Evolutionary conservation across 2,888 invertebrate species (phyloP).

Genomic region (Podabrus alpinus): DNA sequence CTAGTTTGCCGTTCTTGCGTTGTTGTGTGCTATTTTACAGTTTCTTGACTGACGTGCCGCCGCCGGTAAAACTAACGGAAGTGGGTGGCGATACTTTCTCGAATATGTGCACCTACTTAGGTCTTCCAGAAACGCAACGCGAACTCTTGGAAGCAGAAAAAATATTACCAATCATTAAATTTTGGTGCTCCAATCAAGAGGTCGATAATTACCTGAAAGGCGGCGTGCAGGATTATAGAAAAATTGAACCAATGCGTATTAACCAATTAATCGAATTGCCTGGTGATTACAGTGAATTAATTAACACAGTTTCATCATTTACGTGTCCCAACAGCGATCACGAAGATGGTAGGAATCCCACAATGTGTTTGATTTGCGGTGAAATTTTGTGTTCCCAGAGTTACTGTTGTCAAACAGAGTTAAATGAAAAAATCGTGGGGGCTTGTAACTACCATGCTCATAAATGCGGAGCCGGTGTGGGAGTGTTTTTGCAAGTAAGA

Average conservation of each 20-base stretch:
- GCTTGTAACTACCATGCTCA: constrained; percentile 94
- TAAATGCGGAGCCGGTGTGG: constrained; percentile 88
- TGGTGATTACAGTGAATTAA: constrained; percentile 93
- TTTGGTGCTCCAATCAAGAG: constrained; percentile 63
- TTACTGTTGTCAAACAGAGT: constrained; percentile 94
- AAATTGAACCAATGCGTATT: constrained; percentile 64
- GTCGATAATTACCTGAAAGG: constrained; percentile 55
- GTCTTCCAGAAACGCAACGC: constrained; percentile 69
- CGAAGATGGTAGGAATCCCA: constrained; percentile 92
- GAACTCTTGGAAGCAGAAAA: constrained; percentile 62
- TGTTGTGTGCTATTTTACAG: constrained; percentile 91
- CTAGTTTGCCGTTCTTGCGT: constrained; percentile 80
- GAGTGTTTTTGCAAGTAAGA: constrained; percentile 90
- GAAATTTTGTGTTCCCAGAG: constrained; percentile 95
- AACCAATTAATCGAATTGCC: constrained; percentile 80
- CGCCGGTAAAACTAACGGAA: constrained; percentile 72
- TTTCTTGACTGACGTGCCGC: constrained; percentile 85
- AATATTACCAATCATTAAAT: constrained; percentile 59
- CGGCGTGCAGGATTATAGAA: constrained; percentile 39
- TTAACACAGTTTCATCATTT: constrained; percentile 92
- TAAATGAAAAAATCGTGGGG: constrained; percentile 78
- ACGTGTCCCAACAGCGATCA: constrained; percentile 90
- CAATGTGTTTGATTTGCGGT: constrained; percentile 96
- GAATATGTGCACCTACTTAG: constrained; percentile 84
- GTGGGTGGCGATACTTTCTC: constrained; percentile 79